These are phyloP conservation scores for Amphiprion clarkii DNA, from an alignment of 2,797 vertebrate species.

Conservation along the genomic window DNA sequence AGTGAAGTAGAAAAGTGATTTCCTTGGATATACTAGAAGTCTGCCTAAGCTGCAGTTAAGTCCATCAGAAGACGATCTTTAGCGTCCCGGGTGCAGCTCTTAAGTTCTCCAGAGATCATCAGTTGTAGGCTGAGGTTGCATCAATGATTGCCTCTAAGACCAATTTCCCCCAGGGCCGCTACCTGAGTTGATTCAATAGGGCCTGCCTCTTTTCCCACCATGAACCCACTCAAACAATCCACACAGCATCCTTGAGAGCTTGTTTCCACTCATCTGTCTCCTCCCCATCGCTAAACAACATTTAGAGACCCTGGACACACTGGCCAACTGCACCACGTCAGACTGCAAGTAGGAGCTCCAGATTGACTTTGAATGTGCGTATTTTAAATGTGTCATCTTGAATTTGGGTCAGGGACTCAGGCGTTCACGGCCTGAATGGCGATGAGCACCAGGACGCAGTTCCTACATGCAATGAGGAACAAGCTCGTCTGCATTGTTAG, in stretches of 20 bases:
- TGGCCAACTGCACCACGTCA: conserved; percentile 17
- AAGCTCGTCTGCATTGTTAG: conserved; percentile 46
- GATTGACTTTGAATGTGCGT: conserved; percentile 63
- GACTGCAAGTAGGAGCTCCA: conserved; percentile 47
- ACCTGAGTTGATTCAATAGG: conserved; percentile 66
- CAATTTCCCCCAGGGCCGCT: conserved; percentile 54
- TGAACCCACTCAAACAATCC: conserved; percentile 43
- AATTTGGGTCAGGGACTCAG: conserved; percentile 75
- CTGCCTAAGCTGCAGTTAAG: conserved; percentile 25
- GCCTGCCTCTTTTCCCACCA: conserved; percentile 52
- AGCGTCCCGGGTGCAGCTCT: conserved; percentile 24
- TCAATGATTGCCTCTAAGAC: conserved; percentile 60
- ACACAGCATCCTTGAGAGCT: conserved; percentile 41
- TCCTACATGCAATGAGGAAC: conserved; percentile 15
- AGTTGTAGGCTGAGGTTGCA: conserved; percentile 39
- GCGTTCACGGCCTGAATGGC: conserved; percentile 62
- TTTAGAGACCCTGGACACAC: conserved; percentile 32
- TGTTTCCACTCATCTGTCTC: conserved; percentile 44
- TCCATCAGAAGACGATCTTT: conserved; percentile 38
- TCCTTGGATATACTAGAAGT: conserved; percentile 9
- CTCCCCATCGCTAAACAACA: conserved; percentile 23
- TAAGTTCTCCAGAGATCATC: conserved; percentile 49
- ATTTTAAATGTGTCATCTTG: conserved; percentile 71
- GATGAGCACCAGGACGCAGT: conserved; percentile 65
- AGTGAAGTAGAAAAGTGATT: background rate